Conservation (phyloP, 2,888 invertebrate genomes). For the Taenaris catops region DNA sequence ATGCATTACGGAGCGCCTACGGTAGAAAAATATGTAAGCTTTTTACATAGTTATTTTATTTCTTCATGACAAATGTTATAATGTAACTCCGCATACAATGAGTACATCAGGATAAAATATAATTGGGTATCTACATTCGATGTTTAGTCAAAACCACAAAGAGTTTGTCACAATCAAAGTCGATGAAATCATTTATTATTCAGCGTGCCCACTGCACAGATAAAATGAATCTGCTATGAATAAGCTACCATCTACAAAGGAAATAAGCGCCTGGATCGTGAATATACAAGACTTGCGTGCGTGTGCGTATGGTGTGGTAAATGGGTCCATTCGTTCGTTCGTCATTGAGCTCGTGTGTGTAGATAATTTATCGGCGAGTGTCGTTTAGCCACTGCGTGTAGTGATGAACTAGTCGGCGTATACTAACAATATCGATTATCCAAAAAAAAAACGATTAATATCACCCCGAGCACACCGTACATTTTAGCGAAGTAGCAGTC, state of each 20-base stretch:
- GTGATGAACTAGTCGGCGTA: no score
- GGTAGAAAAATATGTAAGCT: no score
- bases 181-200: slow-evolving; percentile 2
- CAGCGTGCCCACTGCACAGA: slow-evolving; percentile 13
- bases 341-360: slow-evolving; percentile 39
- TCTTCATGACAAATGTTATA: no score
- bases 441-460: no score
- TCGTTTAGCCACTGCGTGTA: slow-evolving; percentile 32
- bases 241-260: slow-evolving; percentile 49
- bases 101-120: background rate
- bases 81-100: background rate
- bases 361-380: slow-evolving; percentile 56
- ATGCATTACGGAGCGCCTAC: no score
- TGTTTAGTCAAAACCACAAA: no score
- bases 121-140: background rate
- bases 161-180: no score
- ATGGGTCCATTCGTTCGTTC: slow-evolving; percentile 24
- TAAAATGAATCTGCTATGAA: slow-evolving; percentile 29
- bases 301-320: slow-evolving; percentile 29
- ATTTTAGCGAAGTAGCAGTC: no score
- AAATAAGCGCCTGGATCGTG: slow-evolving; percentile 37
- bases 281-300: slow-evolving; percentile 31
- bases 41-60: no score
- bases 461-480: no score
- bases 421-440: no score